Conservation (phyloP, 2,797 vertebrate genomes). For the Oreochromis grahami region DNA sequence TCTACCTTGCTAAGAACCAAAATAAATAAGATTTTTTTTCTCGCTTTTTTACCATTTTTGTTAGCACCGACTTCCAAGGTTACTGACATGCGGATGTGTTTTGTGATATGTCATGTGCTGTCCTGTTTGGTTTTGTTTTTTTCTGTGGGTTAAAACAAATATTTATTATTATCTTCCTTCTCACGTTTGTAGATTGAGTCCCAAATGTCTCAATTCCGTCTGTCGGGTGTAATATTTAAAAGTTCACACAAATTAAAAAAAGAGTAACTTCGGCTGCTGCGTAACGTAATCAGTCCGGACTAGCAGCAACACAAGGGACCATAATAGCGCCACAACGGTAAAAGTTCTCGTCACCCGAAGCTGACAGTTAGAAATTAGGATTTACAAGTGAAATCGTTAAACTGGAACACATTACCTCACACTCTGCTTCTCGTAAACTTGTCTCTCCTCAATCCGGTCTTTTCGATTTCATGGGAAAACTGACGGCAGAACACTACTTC, state of each 20-base stretch:
- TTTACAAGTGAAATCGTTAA: neutral
- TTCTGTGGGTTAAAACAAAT: neutral
- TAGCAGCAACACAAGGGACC: neutral
- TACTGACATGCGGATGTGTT: neutral
- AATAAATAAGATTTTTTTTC: neutral
- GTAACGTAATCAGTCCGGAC: neutral
- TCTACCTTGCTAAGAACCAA: neutral
- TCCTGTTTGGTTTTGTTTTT: neutral
- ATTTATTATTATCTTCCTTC: neutral
- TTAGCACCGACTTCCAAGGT: neutral
- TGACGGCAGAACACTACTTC: neutral
- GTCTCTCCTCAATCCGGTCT: neutral
- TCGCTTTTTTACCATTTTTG: neutral
- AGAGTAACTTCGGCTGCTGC: neutral
- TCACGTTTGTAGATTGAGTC: neutral
- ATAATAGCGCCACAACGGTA: neutral
- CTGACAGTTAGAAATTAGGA: neutral
- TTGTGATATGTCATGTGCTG: neutral
- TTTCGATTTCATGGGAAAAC: neutral
- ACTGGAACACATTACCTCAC: constrained; percentile 19
- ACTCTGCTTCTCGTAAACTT: neutral
- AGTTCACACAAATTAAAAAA: neutral
- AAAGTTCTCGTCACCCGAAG: neutral
- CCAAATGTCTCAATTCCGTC: neutral
- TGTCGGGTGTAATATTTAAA: neutral